These are phyloP conservation scores for Prosapia bicincta DNA, from an alignment of 2,888 invertebrate genomes.

Conservation along the genomic window DNA sequence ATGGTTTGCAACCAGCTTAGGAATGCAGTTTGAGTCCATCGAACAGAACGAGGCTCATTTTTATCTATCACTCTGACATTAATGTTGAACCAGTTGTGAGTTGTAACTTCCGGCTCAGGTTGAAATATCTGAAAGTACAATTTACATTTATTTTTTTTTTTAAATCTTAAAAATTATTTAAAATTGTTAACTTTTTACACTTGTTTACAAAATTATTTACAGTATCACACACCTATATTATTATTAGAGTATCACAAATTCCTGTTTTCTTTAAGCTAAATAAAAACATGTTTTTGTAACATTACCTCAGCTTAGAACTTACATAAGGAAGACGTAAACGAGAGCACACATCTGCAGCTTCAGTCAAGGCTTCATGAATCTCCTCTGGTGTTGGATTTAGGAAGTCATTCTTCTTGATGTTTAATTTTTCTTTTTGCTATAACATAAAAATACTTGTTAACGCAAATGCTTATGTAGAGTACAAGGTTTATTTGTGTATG, in stretches of 20 bases:
- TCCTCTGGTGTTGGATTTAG: conserved; percentile 6
- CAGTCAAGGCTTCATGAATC: conserved; percentile 12
- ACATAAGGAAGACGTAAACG: conserved; percentile 13
- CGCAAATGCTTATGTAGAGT: no score
- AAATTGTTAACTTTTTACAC: no score
- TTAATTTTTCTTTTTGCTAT: no score
- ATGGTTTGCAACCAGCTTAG: conserved; percentile 17
- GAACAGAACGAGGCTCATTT: conserved; percentile 14
- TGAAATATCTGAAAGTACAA: conserved; percentile 11
- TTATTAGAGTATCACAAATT: no score
- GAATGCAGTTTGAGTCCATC: conserved; percentile 16
- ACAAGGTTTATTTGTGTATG: no score
- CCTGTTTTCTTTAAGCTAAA: no score
- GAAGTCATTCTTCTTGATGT: background rate
- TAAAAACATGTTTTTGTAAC: no score
- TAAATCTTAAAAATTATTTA: no score
- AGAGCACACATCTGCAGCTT: conserved; percentile 19
- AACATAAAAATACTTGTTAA: no score
- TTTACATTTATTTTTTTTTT: no score
- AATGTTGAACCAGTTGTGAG: conserved; percentile 23
- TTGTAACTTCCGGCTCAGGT: conserved; percentile 20
- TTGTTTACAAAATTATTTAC: no score
- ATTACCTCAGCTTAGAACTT: background rate
- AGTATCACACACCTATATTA: no score
- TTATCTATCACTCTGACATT: conserved; percentile 21